Conservation (phyloP, 1,140 invertebrate genomes). For the Cepaea nemoralis region DNA sequence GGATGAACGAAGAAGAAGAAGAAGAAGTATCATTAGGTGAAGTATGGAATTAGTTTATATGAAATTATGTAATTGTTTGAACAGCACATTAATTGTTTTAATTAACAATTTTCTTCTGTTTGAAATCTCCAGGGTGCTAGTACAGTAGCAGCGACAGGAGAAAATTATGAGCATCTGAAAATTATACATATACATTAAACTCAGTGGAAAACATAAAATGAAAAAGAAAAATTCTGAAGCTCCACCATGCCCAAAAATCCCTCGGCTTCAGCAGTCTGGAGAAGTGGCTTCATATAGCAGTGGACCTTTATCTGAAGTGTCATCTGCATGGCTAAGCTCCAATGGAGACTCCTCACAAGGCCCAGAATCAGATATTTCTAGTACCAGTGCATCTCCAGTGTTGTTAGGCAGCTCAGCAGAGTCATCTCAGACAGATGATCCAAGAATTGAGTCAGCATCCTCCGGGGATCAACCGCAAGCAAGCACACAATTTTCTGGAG, state of each 20-base stretch:
- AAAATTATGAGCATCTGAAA: not conserved
- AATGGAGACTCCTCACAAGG: constrained; percentile 4
- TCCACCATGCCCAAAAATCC: not conserved
- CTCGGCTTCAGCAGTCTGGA: not conserved
- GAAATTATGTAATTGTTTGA: too few relatives aligned
- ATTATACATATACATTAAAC: too few relatives aligned
- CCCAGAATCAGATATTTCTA: not conserved
- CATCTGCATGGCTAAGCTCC: not conserved
- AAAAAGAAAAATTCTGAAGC: not conserved
- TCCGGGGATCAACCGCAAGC: not conserved
- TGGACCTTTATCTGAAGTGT: not conserved
- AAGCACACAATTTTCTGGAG: not conserved
- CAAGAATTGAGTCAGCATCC: not conserved
- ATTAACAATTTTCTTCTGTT: too few relatives aligned
- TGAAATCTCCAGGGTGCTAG: not conserved
- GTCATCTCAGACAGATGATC: not conserved
- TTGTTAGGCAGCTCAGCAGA: not conserved
- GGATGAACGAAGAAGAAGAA: too few relatives aligned
- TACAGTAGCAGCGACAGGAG: not conserved
- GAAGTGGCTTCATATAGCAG: not conserved
- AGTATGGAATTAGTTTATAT: too few relatives aligned
- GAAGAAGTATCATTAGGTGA: too few relatives aligned
- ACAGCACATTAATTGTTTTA: too few relatives aligned
- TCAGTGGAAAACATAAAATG: too few relatives aligned
- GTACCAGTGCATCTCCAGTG: not conserved